Evolutionary conservation across 37 sponge, comb jelly and placozoan genomes (phyloP).

Genomic region (Aplysina aerophoba): DNA sequence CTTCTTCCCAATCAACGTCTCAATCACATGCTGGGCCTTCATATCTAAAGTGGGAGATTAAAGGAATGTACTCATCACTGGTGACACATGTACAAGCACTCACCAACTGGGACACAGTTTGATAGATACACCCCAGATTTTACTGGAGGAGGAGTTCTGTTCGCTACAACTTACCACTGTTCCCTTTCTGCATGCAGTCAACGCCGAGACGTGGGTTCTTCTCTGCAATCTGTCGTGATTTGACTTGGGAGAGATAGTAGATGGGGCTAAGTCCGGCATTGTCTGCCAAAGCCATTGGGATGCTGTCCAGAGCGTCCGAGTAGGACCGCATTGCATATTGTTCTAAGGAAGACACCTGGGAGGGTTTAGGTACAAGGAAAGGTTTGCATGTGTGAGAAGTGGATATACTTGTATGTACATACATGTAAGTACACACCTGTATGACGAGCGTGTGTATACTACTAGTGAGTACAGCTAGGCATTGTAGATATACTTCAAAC

Average conservation of each 20-base stretch:
- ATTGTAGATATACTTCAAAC: too few relatives aligned
- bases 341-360: slow-evolving; percentile 88
- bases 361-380: background rate
- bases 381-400: background rate
- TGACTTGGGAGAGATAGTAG: slow-evolving; percentile 84
- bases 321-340: slow-evolving; percentile 98
- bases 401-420: background rate
- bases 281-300: slow-evolving; percentile 96
- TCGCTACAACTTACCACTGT: slow-evolving; percentile 65
- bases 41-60: slow-evolving; percentile 67
- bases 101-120: too few relatives aligned
- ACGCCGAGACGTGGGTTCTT: slow-evolving; percentile 87
- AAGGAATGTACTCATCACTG: too few relatives aligned
- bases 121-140: too few relatives aligned
- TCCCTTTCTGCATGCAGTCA: slow-evolving; percentile 89
- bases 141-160: too few relatives aligned
- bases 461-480: too few relatives aligned
- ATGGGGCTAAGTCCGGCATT: slow-evolving; percentile 96
- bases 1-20: slow-evolving; percentile 94
- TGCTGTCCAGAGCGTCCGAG: slow-evolving; percentile 92
- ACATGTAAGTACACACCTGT: background rate
- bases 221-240: slow-evolving; percentile 83
- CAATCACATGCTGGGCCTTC: slow-evolving; percentile 94
- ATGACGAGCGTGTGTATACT: too few relatives aligned
- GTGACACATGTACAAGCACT: too few relatives aligned